phyloP scores from a whole-genome alignment of 2,113 vertebrate species.

The Pluvialis apricaria region DNA sequence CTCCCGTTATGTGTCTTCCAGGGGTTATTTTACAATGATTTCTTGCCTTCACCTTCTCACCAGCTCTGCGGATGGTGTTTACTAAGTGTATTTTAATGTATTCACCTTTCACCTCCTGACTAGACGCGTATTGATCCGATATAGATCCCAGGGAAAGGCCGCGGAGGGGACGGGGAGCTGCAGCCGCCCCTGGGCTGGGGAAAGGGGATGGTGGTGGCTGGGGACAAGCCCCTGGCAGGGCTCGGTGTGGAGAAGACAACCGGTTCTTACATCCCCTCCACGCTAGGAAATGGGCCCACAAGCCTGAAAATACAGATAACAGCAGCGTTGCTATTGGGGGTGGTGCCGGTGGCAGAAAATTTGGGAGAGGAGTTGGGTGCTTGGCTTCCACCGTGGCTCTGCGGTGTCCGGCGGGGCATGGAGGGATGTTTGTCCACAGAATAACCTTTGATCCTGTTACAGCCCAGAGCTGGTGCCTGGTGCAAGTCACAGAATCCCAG shows the following conservation, averaged over 20 bases:
- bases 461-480: background rate
- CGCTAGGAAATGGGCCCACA: background rate
- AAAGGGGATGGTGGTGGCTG: background rate
- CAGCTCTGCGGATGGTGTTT: background rate
- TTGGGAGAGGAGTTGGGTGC: background rate
- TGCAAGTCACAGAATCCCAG: no score
- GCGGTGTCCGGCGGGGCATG: rapidly evolving
- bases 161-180: background rate
- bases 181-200: background rate
- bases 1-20: background rate
- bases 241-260: background rate
- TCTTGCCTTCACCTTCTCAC: conserved; percentile 30
- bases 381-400: background rate
- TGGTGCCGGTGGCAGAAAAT: background rate
- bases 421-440: background rate
- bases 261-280: rapidly evolving
- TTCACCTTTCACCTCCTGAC: conserved; percentile 30
- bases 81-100: conserved; percentile 46
- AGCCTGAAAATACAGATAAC: background rate
- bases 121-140: background rate
- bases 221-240: background rate
- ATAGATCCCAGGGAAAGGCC: background rate
- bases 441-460: background rate
- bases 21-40: background rate
- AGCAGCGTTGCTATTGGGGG: rapidly evolving